Evolutionary conservation across 1,140 invertebrate genomes (phyloP), one percentile per base, ranked within the genome.

Genomic region (Temnothorax curvispinosus): DNA sequence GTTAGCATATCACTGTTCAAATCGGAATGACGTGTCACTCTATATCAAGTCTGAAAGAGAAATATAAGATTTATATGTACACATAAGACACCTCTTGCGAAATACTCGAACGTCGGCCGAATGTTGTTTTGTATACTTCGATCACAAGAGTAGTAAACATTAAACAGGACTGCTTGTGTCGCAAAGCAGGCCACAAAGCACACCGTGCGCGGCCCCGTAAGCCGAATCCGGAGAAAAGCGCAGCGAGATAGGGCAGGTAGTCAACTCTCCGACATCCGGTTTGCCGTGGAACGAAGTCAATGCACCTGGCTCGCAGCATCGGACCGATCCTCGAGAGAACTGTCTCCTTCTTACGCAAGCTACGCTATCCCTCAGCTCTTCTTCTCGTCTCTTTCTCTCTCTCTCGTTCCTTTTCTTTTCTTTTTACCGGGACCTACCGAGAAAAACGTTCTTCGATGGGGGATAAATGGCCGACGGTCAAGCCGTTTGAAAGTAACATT

Each of bases 261-360:
- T 88, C 72, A 87, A 81, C 74, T 90, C 74, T 88, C 54, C 72
- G 71, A 90, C 84, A 90, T 90, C 89, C 87, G 89, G 89, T 90
- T 90, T 90, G 89, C 87, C 62, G 76, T 67, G 58, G 81, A 78
- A 47, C 86, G 58, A 82, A 90, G 89, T 90, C 89, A 90, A 90
- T 90, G 89, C 89, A 90, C 89, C 89, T 90, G 89, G 89, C 54
- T 88, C 81, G 72, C 47, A 87, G 67, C 71, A 44, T 65, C 89
- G 81, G 85, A 41, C 86, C 71, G 76, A 90, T 88, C 89, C 87
- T 21, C 81, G 38, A 27, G 71, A 86, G 75, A 75, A 47, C 67
- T 72, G 86, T 90, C 85, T 85, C 80, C 50, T 67, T 89, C 86
- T 87, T 89, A 78, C 89, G 85, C 89, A 89, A 90, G 89, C 41